Percentiles rank a stretch among this genome's conserved stretches.
Evolutionary conservation across 2,888 invertebrate genomes (phyloP).

Genomic region (Sarcophaga variegata): DNA sequence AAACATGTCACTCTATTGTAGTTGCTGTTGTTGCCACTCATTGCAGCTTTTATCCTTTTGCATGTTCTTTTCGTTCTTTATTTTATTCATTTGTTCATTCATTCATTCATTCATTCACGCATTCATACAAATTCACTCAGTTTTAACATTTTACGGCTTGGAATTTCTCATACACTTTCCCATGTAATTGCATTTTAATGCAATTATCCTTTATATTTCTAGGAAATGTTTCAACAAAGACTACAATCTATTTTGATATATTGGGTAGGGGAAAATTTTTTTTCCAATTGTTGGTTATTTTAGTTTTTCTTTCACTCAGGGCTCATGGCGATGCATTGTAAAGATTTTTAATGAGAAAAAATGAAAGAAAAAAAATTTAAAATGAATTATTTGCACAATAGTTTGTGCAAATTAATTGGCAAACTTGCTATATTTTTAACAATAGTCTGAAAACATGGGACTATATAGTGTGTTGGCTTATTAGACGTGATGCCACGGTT

Average conservation of each 20-base stretch:
- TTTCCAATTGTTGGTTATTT: too few relatives aligned
- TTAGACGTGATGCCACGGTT: too few relatives aligned
- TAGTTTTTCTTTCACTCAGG: too few relatives aligned
- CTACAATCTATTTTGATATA: background rate
- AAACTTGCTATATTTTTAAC: too few relatives aligned
- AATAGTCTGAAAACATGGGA: too few relatives aligned
- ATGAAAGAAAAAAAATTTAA: too few relatives aligned
- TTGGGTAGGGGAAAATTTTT: slow-evolving; percentile 10
- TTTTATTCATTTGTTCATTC: background rate
- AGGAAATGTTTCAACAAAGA: background rate
- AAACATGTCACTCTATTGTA: slow-evolving; percentile 57
- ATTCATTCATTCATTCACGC: slow-evolving; percentile 24
- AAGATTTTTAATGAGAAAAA: too few relatives aligned
- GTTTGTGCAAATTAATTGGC: too few relatives aligned
- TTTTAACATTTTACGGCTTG: slow-evolving; percentile 33
- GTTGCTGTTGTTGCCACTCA: slow-evolving; percentile 5
- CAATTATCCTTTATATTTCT: slow-evolving; percentile 78
- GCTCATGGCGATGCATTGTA: too few relatives aligned
- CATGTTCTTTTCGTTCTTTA: slow-evolving; percentile 18
- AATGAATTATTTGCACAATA: too few relatives aligned
- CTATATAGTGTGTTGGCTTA: too few relatives aligned
- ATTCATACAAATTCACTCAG: slow-evolving; percentile 52
- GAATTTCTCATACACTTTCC: slow-evolving; percentile 32
- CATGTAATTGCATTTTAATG: slow-evolving; percentile 82
- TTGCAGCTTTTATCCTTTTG: slow-evolving; percentile 43